Evolutionary conservation across 2,888 invertebrate species (phyloP).

Genomic region (Heliconius hortense): DNA sequence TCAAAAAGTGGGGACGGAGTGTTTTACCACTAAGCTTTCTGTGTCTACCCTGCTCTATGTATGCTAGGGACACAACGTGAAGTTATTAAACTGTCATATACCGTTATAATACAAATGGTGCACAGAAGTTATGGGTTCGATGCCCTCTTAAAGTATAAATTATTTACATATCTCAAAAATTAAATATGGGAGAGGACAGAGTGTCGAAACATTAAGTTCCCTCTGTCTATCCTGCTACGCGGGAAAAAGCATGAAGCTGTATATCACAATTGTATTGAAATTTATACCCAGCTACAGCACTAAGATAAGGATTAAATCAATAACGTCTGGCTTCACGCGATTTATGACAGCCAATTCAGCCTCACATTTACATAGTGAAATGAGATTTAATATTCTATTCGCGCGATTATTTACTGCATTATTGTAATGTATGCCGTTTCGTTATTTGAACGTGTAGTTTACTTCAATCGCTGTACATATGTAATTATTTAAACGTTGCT

Average conservation of each 20-base stretch:
- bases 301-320: slow-evolving; percentile 36
- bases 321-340: slow-evolving; percentile 29
- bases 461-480: not conserved
- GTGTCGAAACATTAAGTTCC: not conserved
- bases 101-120: not conserved
- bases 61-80: not conserved
- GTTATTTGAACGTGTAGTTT: not conserved
- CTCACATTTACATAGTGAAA: slow-evolving; percentile 20
- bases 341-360: slow-evolving; percentile 30
- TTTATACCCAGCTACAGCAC: slow-evolving; percentile 33
- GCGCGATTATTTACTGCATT: not conserved
- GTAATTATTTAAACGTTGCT: not conserved
- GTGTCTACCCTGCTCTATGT: no score
- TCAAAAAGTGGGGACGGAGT: not conserved
- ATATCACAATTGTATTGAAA: slow-evolving; percentile 34
- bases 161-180: not conserved
- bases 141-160: not conserved
- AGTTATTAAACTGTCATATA: not conserved
- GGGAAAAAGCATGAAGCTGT: not conserved
- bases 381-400: slow-evolving; percentile 20
- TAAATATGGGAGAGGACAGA: not conserved
- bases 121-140: not conserved
- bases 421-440: not conserved
- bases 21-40: not conserved
- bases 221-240: not conserved